Evolutionary conservation across 2,113 vertebrate genomes (phyloP).

Genomic region (Myotis yumanensis): DNA sequence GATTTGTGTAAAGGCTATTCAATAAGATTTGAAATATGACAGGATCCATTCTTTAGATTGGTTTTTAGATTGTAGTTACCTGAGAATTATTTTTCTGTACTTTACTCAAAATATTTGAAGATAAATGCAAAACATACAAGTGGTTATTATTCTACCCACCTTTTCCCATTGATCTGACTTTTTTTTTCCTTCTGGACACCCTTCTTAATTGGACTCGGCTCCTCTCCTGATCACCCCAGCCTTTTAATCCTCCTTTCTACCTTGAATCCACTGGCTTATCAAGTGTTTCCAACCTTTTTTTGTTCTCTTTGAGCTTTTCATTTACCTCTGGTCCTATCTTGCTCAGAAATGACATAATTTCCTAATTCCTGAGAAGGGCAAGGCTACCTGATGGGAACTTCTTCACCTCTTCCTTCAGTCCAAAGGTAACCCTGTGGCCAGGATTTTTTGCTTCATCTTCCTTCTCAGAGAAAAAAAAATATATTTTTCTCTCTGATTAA

Average conservation of each 20-base stretch:
- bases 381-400: neutral
- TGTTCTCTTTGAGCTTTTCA: neutral
- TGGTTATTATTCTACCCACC: neutral
- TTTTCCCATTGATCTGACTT: neutral
- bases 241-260: neutral
- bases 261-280: neutral
- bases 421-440: neutral
- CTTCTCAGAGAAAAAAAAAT: neutral
- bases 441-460: neutral
- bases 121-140: neutral
- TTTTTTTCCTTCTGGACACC: neutral
- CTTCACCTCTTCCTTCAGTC: neutral
- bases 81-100: neutral
- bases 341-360: neutral
- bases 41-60: conserved; percentile 25
- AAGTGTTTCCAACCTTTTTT: neutral
- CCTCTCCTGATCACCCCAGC: neutral
- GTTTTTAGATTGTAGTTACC: neutral
- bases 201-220: neutral
- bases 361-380: neutral
- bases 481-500: neutral
- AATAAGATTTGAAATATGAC: conserved; percentile 44
- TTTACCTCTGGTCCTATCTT: neutral
- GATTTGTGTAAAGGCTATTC: conserved; percentile 73
- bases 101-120: neutral